Conservation (phyloP, 2,888 invertebrate genomes). For the Drosophila paucipuncta region DNA sequence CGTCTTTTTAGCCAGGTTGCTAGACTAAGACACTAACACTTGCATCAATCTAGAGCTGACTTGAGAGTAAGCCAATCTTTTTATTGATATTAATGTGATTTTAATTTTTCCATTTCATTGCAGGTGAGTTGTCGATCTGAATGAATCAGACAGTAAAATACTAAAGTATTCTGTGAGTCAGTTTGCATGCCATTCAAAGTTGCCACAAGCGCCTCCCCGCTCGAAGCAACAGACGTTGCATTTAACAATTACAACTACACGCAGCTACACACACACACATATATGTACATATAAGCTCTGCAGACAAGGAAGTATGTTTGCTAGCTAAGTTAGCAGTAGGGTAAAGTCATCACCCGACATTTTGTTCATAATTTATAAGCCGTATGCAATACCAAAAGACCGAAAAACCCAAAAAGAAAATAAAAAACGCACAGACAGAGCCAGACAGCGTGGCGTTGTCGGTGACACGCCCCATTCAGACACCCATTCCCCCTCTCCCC, state of each 20-base stretch:
- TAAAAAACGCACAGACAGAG: constrained; percentile 29
- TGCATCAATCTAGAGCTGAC: constrained; percentile 11
- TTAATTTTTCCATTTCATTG: constrained; percentile 36
- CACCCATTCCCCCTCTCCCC: constrained; percentile 3
- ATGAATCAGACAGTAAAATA: constrained; percentile 9
- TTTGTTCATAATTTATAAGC: constrained; percentile 77
- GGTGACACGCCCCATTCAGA: constrained; percentile 46
- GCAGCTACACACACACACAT: constrained; percentile 3
- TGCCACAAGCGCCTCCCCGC: constrained; percentile 45
- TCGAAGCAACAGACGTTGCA: constrained; percentile 29
- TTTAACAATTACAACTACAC: constrained; percentile 45
- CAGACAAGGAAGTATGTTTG: constrained; percentile 73
- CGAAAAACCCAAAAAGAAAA: constrained; percentile 22
- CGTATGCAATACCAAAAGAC: constrained; percentile 46
- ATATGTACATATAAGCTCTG: constrained; percentile 8
- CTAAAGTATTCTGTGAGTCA: constrained; percentile 17
- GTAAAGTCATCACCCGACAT: constrained; percentile 33
- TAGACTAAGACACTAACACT: constrained; percentile 19
- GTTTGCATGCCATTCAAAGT: constrained; percentile 42
- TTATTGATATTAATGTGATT: constrained; percentile 46
- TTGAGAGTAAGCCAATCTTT: constrained; percentile 20
- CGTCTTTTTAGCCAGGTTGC: constrained; percentile 2
- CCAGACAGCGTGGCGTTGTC: constrained; percentile 74
- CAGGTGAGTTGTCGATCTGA: constrained; percentile 49
- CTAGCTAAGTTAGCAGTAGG: constrained; percentile 19